A percentile compares a stretch with the other conserved stretches of the same genome.
phyloP scores from a whole-genome alignment of 64 coral and sea anemone genomes.

The Actinia equina region DNA sequence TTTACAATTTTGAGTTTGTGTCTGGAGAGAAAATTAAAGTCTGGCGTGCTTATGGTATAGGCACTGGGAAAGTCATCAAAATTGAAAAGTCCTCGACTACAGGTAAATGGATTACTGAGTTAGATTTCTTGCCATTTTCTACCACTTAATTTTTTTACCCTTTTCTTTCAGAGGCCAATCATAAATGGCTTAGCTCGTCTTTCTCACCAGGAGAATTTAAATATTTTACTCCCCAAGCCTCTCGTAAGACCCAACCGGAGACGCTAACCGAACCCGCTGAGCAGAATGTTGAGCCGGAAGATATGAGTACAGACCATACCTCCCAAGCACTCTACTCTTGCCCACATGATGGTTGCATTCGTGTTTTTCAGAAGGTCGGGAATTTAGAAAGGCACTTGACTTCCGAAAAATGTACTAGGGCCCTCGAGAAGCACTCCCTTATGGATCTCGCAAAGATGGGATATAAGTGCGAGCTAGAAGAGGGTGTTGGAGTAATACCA shows the following conservation, averaged over 20 bases:
- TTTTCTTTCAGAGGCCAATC: not conserved
- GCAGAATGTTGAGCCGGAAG: not conserved
- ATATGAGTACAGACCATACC: not conserved
- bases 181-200: not conserved
- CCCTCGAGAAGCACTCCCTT: conserved; percentile 48
- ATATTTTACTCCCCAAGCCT: not conserved
- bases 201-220: conserved; percentile 32
- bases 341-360: conserved; percentile 33
- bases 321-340: not conserved
- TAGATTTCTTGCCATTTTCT: not conserved
- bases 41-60: conserved; percentile 13
- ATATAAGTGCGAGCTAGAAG: conserved; percentile 5
- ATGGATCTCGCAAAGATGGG: conserved; percentile 39
- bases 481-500: conserved; percentile 34
- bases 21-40: not conserved
- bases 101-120: not conserved
- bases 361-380: conserved; percentile 16
- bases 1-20: conserved; percentile 16
- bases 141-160: not conserved
- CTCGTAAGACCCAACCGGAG: not conserved
- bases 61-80: conserved; percentile 5
- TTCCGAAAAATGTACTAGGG: conserved; percentile 23
- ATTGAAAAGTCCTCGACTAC: not conserved
- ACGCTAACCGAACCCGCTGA: not conserved
- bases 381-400: conserved; percentile 40